Conservation (phyloP, 2,797 vertebrate species). For the Lagodon rhomboides region DNA sequence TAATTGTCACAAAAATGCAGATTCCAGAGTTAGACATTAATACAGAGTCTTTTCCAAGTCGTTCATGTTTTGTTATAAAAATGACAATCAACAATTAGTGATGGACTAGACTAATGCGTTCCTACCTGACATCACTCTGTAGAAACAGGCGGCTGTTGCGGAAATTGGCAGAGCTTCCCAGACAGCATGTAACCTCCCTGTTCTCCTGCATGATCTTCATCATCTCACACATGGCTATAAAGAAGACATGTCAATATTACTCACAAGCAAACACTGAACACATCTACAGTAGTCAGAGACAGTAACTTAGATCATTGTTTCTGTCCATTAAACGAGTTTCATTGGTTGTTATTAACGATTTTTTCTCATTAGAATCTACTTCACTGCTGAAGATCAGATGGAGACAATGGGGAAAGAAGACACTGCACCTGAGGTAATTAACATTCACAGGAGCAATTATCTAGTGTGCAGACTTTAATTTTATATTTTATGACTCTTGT, state of each 20-base stretch:
- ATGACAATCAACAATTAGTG: neutral
- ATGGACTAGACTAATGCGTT: neutral
- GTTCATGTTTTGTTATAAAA: neutral
- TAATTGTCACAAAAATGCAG: no score
- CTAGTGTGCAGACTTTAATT: no score
- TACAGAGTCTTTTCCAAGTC: neutral
- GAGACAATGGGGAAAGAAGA: neutral
- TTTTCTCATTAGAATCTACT: neutral
- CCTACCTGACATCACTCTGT: slow-evolving; percentile 95
- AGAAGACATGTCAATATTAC: neutral
- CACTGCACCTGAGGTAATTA: no score
- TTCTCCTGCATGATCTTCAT: slow-evolving; percentile 99
- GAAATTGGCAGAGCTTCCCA: slow-evolving; percentile 97
- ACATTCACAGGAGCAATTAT: no score
- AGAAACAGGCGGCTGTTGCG: slow-evolving; percentile 95
- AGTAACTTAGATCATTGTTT: neutral
- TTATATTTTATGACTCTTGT: no score
- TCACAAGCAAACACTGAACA: neutral
- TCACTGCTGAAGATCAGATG: neutral
- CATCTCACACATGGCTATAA: slow-evolving; percentile 98
- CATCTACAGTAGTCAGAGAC: neutral
- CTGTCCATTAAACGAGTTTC: neutral
- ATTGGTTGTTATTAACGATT: neutral
- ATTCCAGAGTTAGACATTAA: no score
- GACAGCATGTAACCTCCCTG: slow-evolving; percentile 96